Conservation (phyloP, 2,113 vertebrate species). For the Stictonetta naevosa region DNA sequence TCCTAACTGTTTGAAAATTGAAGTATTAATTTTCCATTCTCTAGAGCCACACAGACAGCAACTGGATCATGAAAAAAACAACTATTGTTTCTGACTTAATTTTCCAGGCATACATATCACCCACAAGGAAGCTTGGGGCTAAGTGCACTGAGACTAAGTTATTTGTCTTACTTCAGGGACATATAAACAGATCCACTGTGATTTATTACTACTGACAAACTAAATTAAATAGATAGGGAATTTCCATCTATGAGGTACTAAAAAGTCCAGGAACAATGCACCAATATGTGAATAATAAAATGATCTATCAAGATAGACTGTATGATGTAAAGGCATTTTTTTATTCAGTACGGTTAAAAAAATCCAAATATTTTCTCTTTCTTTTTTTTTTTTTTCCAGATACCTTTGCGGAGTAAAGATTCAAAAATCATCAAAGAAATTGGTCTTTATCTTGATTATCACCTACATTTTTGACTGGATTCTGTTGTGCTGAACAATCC, state of each 20-base stretch:
- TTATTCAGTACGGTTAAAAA: background rate
- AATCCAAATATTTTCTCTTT: background rate
- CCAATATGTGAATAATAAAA: background rate
- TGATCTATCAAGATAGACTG: conserved; percentile 5
- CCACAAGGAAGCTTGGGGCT: conserved; percentile 2
- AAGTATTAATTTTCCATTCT: conserved; percentile 19
- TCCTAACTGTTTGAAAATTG: background rate
- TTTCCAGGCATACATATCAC: conserved; percentile 3
- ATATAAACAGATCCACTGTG: conserved; percentile 10
- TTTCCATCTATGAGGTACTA: conserved; percentile 1
- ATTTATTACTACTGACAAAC: conserved; percentile 55
- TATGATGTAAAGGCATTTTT: background rate
- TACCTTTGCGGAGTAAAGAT: background rate
- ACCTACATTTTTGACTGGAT: background rate
- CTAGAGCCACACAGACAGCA: background rate
- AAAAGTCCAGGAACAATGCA: conserved; percentile 4
- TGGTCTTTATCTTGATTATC: background rate
- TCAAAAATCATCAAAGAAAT: background rate
- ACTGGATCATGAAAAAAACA: background rate
- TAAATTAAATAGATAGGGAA: conserved; percentile 52
- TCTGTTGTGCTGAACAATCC: background rate
- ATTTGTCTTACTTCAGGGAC: conserved; percentile 55
- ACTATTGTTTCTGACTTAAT: conserved; percentile 22
- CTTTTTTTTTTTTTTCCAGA: background rate
- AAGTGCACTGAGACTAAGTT: background rate